A percentile compares a stretch with the other conserved stretches of the same genome.
These are phyloP conservation scores for Coreius guichenoti DNA, from an alignment of 2,797 vertebrate genomes.

Conservation along the genomic window DNA sequence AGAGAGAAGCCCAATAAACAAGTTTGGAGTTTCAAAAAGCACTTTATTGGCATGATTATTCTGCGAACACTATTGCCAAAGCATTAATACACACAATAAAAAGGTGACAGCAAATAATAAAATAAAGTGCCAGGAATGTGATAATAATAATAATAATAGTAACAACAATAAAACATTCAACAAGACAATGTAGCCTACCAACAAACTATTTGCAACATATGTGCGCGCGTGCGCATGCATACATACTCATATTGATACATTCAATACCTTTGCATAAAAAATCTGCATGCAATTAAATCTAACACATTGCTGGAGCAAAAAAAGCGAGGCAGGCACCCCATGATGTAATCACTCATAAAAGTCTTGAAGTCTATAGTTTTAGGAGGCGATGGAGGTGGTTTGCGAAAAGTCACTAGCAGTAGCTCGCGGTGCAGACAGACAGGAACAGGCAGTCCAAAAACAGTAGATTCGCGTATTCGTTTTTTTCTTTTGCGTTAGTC, in stretches of 20 bases:
- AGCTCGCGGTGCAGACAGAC: slow-evolving; percentile 11
- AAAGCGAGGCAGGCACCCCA: slow-evolving; percentile 5
- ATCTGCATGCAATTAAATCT: neutral
- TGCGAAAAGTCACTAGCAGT: slow-evolving; percentile 65
- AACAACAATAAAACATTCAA: neutral
- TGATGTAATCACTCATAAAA: slow-evolving; percentile 56
- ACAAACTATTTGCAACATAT: neutral
- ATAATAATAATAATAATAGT: neutral
- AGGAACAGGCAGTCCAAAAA: slow-evolving; percentile 4
- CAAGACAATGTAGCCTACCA: neutral
- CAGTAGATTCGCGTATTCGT: slow-evolving; percentile 21
- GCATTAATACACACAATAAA: neutral
- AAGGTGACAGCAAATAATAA: neutral
- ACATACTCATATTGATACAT: neutral
- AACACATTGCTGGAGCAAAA: neutral
- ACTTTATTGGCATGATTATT: slow-evolving; percentile 3
- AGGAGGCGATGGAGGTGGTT: slow-evolving; percentile 49
- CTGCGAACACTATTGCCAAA: neutral
- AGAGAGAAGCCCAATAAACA: slow-evolving; percentile 3
- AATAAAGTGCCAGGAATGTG: neutral
- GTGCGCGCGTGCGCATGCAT: slow-evolving; percentile 7
- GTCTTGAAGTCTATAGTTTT: slow-evolving; percentile 29
- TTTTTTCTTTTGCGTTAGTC: slow-evolving; percentile 57
- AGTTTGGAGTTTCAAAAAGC: neutral
- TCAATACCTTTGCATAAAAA: neutral